Evolutionary conservation across 2,888 invertebrate genomes (phyloP), one percentile per base, ranked within the genome.

Genomic region (Acronicta leporina): DNA sequence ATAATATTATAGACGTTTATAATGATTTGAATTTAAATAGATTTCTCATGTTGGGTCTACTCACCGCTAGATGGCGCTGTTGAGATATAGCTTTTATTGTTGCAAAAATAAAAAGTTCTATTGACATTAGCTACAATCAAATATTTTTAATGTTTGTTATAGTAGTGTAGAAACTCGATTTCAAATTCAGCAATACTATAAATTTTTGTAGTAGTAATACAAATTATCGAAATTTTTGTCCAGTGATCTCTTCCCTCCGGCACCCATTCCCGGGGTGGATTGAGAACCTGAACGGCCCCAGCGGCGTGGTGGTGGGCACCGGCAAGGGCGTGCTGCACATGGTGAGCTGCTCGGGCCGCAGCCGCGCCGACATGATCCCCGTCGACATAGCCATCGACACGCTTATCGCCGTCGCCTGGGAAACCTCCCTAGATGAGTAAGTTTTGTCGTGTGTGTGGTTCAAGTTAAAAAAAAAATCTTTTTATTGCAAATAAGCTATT

Each of bases 261-360:
- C 95, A 96, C 20, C 97, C 97, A 0, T 83, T 96, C 13, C 91
- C 95, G 0, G 98, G 98, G 2, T 99, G 99, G 99, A 95, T 98
- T 11, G 99, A 99, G 87, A 99, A 98, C 87, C 96, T 97, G 73
- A 98, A 99, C 90, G 99, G 99, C 0, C 98, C 98, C 0, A 96
- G 97, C 60, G 98, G 96, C 0, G 90, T 97, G 62, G 81, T 97
- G 70, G 91, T 96, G 0, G 97, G 96, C 0, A 95, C 95, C 1
- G 97, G 97, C 11, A 97, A 97, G 86, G 98, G 92, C 0, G 89
- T 98, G 7, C 87, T 98, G 33, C 96, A 97, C 53, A 96, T 96
- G 6, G 91, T 96, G 83, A 95, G 95, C 64, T 95, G 95, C 10
- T 92, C 95, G 53, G 86, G 90, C 0, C 81, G 92, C 2, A 91